Percentiles rank a stretch among this genome's conserved stretches.
phyloP scores from a whole-genome alignment of 2,797 vertebrate species.

The Poecilia wingei region DNA sequence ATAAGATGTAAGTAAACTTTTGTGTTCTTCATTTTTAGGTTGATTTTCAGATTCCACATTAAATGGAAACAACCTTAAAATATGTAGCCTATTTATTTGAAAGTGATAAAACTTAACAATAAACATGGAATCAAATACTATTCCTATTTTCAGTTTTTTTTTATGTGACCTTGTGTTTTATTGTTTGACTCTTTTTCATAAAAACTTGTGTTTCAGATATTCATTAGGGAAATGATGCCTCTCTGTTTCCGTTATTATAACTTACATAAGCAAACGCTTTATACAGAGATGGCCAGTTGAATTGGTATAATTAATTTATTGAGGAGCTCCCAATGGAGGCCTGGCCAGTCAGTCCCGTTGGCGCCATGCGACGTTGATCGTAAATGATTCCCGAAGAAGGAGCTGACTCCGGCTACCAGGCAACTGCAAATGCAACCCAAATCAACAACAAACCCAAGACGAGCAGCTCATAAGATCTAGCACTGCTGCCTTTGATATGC shows the following conservation, averaged over 20 bases:
- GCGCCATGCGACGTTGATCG: slow-evolving; percentile 61
- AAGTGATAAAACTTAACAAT: background rate
- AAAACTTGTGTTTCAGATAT: background rate
- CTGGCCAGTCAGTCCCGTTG: slow-evolving; percentile 61
- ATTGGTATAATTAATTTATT: slow-evolving; percentile 53
- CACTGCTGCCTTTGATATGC: slow-evolving; percentile 60
- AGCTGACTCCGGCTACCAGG: slow-evolving; percentile 58
- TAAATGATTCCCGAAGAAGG: slow-evolving; percentile 51
- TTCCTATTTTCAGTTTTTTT: background rate
- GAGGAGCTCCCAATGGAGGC: slow-evolving; percentile 54
- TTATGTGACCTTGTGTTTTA: background rate
- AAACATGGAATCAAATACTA: background rate
- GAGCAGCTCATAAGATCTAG: slow-evolving; percentile 51
- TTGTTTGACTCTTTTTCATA: background rate
- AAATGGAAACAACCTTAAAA: background rate
- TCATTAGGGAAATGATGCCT: slow-evolving; percentile 23
- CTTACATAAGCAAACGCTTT: slow-evolving; percentile 22
- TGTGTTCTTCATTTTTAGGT: background rate
- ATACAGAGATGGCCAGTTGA: slow-evolving; percentile 41
- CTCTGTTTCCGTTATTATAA: slow-evolving; percentile 29
- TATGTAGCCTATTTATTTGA: background rate
- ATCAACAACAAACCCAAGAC: slow-evolving; percentile 38
- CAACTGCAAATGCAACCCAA: slow-evolving; percentile 53
- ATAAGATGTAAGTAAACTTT: background rate
- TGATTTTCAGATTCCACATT: background rate